Base-by-base conservation (phyloP, 2,113 vertebrate species). In the Silurus asotus region DNA sequence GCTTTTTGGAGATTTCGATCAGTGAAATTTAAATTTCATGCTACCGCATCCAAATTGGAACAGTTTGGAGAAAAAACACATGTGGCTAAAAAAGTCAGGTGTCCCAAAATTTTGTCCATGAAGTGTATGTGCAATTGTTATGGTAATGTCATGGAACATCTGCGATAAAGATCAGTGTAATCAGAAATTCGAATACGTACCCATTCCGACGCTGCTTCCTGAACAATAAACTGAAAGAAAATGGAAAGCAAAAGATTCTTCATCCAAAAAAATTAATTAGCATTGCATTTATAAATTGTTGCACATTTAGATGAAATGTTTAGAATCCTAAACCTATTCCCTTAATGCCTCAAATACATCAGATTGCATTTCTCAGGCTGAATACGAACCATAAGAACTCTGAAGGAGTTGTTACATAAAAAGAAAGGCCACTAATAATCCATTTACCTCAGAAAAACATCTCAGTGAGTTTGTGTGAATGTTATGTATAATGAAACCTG, bases 221-320 rank as follows among this genome's bases (percentile, higher is more conserved):
- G 94, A 95, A 79, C 97, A 99, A 48, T 94, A 96, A 67, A 99
- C 97, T 99, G 91, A 81, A 96, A 96, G 88, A 91, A 78, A 92
- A 28, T 81, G 11, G 78, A 80, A 87, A 79, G 17, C 13, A 20
- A 49, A 25, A 55, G 19, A 37, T n/a, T 20, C 4, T 70, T 49
- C 37, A 14, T 25, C 23, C 13, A 53, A 6, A 3, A 8, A 55
- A 76, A 14, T 76, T 25, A 55, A 55, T 23, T n/a, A 53, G 55
- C 13, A 15, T 6, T 76, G 23, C 10, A 0, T 53, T 76, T 59
- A 59, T 59, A 17, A 62, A 8, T 62, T 8, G 7, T 62, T 1
- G 19, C 7, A 62, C 8, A 11, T n/a, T 65, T n/a, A 37, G 37
- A 37, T 37, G 37, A 37, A 37, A 37, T 37, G 37, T 37, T 37